phyloP scores from a whole-genome alignment of 2,113 vertebrate species.

The Cinclus cinclus region DNA sequence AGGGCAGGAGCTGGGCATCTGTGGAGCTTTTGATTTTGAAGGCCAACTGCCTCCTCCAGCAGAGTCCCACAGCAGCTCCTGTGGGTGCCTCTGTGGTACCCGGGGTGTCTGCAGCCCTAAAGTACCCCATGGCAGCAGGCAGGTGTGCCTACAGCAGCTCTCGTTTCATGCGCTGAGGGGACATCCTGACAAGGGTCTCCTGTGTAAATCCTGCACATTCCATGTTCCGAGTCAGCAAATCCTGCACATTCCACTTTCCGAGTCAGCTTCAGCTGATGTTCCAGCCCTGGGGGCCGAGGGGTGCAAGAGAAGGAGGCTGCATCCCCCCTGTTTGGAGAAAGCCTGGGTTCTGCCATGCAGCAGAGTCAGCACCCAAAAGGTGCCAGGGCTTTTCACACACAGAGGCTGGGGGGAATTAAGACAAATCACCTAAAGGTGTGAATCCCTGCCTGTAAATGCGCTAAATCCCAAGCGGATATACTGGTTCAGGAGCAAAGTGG shows the following conservation, averaged over 20 bases:
- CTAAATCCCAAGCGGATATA: slow-evolving; percentile 52
- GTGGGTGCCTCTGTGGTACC: no score
- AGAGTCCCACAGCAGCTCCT: not conserved
- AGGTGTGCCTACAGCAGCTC: not conserved
- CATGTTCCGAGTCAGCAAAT: not conserved
- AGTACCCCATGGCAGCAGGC: not conserved
- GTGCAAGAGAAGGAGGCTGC: not conserved
- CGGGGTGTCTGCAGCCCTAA: no score
- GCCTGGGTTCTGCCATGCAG: rapidly evolving
- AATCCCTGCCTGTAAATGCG: slow-evolving; percentile 43
- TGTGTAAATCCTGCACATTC: not conserved
- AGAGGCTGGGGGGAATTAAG: not conserved
- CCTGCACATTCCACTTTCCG: rapidly evolving
- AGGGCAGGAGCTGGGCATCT: not conserved
- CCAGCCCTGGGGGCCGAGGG: not conserved
- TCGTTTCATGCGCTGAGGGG: rapidly evolving
- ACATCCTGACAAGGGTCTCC: not conserved
- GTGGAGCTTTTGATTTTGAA: not conserved
- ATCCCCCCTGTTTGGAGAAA: not conserved
- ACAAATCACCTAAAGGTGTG: slow-evolving; percentile 53
- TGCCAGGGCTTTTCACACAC: not conserved
- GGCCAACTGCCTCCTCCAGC: not conserved
- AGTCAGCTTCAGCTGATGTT: not conserved
- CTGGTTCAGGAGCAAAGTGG: slow-evolving; percentile 18
- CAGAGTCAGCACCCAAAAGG: not conserved